Evolutionary conservation across 1,140 invertebrate species (phyloP), one percentile per base, ranked within the genome.

Genomic region (Zaprionus inermis): DNA sequence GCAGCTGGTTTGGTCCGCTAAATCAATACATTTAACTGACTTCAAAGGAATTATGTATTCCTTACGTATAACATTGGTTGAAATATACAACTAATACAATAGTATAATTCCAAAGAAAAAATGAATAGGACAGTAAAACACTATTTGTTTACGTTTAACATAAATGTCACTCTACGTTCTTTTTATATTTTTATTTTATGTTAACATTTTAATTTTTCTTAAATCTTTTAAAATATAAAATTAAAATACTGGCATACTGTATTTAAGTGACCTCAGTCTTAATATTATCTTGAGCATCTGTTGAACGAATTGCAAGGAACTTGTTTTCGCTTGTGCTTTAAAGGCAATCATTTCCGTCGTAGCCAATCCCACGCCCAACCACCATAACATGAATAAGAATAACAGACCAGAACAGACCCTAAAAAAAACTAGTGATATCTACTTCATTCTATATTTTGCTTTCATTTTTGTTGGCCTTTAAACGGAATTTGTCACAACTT

Each of bases 401-500:
- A 18, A 18, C 41, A 46, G n/a, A 18, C 41, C 18, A 22, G 18
- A 49, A 49, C 44, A 49, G 2, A 2, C 9, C 11, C 36, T 56
- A 55, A 52, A 24, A 32, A 18, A n/a, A 41, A 51, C 14, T 24
- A 68, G 51, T 46, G n/a, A 77, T 58, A 46, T 73, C 36, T 49
- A 7, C 67, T 65, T 58, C 18, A 46, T 77, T 81, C 57, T 74
- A 46, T 76, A 75, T 46, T 69, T 89, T 83, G 64, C 59, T 79
- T 65, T 80, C 44, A 63, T 73, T 73, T 79, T 74, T 76, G 67
- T 77, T 83, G 66, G 79, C 82, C 61, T 88, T 64, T 69, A 88
- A 78, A 58, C 72, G 68, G 82, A 85, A 85, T 83, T 88, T 90
- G 79, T 90, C 86, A 90, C 81, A 86, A 90, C 68, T 82, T 89